Evolutionary conservation across 2,888 invertebrate species (phyloP), one percentile per base, ranked within the genome.

Genomic region (Busseola fusca): DNA sequence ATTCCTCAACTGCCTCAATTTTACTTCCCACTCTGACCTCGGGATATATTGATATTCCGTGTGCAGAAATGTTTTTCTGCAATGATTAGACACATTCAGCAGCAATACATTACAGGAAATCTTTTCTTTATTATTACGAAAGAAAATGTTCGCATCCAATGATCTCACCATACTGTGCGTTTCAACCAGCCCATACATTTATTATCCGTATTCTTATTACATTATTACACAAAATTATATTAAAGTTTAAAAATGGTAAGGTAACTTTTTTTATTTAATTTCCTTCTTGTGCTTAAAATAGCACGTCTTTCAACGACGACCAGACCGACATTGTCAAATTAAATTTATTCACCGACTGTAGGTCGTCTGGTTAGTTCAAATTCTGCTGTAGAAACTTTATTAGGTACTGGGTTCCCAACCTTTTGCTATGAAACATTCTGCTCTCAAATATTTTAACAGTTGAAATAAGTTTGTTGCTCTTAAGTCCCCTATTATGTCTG

Each of bases 371-470:
- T 76, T 72, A 71, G 67, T 76, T 64, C 48, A 72, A 71, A 74
- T 79, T 74, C 56, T 64, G 45, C 40, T 71, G 52, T 45, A 67
- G 64, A 64, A 79, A 76, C 64, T 84, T 76, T 72, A 72, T 76
- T 76, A 79, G 62, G n/a, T 56, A 58, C 62, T 54, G n/a, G 48
- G 63, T 60, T 60, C 45, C 50, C 57, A 69, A 66, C 58, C 59
- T 60, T 72, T 58, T 69, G 52, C 50, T 50, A 67, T 64, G 63
- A 70, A 78, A 63, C 69, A 67, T 70, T 84, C 34, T 73, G 66
- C 45, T 69, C 65, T 74, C 65, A 69, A 80, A 77, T 85, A 75
- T 84, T 79, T 74, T 69, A 76, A 69, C 68, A 79, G 52, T 71
- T 72, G 60, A 59, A 72, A 83, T 73, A 71, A 76, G 58, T 71